Percentiles rank a stretch among this genome's conserved stretches.
Evolutionary conservation across 2,888 invertebrate genomes (phyloP).

Genomic region (Crossocerus cetratus): DNA sequence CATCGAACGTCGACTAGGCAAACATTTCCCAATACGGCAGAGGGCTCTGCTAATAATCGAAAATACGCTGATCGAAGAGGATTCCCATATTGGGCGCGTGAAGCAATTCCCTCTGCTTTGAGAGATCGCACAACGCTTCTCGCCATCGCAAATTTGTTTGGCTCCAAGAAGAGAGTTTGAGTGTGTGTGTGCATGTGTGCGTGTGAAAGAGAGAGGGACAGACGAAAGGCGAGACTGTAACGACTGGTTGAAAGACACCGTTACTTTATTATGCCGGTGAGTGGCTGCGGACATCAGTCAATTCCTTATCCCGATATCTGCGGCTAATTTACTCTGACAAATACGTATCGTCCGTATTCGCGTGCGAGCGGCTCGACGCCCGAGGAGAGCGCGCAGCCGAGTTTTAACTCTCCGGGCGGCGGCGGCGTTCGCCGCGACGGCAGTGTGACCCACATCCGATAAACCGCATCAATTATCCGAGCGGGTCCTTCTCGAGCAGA

Average conservation of each 20-base stretch:
- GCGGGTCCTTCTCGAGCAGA: conserved; percentile 37
- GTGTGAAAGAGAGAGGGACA: no score
- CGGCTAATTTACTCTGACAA: conserved; percentile 58
- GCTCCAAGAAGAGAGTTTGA: no score
- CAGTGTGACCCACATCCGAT: conserved; percentile 47
- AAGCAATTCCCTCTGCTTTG: no score
- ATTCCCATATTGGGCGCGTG: no score
- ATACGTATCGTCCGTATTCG: conserved; percentile 46
- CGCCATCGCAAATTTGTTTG: no score
- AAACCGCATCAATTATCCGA: conserved; percentile 49
- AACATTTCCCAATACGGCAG: no score
- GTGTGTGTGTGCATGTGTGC: no score
- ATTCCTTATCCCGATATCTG: conserved; percentile 52
- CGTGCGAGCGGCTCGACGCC: conserved; percentile 40
- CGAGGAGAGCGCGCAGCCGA: conserved; percentile 26
- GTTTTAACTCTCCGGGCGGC: conserved; percentile 25
- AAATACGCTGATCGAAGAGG: no score
- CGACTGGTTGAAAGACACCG: conserved; percentile 12
- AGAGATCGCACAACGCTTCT: no score
- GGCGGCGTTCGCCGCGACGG: conserved; percentile 12
- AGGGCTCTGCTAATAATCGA: no score
- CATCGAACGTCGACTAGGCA: no score
- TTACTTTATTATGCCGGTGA: conserved; percentile 27
- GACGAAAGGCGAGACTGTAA: not conserved
- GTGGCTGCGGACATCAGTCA: conserved; percentile 25